Evolutionary conservation across 35 echinoderm and acorn worm species (phyloP), one percentile per base, ranked within the genome.

Genomic region (Apostichopus parvimensis): DNA sequence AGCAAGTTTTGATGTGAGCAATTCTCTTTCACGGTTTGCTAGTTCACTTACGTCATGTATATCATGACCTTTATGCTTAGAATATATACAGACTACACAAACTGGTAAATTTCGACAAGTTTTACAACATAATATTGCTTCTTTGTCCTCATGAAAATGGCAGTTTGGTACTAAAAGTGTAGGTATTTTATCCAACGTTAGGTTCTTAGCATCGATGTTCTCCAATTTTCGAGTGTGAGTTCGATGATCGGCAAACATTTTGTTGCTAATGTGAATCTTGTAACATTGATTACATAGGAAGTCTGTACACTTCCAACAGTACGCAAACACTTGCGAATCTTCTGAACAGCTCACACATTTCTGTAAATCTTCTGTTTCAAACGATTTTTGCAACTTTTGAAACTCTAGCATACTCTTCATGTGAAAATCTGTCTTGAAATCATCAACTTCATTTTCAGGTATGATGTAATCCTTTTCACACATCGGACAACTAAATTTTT

Each of bases 381-480:
- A 12, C 0, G 84, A 87, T 12, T 87, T 56, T 45, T 87, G 84
- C 7, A 87, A 34, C 13, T 61, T 14, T 20, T 65, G 18, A 28
- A 60, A 87, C 57, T 87, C 84, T 2, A 87, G 54, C 17, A 87
- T 25, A 18, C 24, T 87, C 54, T 87, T 87, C 84, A 87, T 70
- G n/a, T 87, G 55, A 61, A 87, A 87, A 61, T 87, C 84, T 8
- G 84, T 87, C 17, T 87, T 87, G 84, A 87, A 70, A 34, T 9
- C 12, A 60, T 87, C 60, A 4, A 87, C 84, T 3, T 57, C 84
- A 65, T 87, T 6, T 25, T 56, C 34, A 8, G 84, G 58, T 61
- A 87, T 87, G 0, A 7, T 13, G 13, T 14, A 60, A 1, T 61
- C 15, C 18, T 61, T 11, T 26, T 7, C 7, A 64, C 84, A 87